A percentile compares a stretch with the other conserved stretches of the same genome.
Conservation (phyloP, 2,888 invertebrate genomes). For the Mesodorylaimus sp. region DNA sequence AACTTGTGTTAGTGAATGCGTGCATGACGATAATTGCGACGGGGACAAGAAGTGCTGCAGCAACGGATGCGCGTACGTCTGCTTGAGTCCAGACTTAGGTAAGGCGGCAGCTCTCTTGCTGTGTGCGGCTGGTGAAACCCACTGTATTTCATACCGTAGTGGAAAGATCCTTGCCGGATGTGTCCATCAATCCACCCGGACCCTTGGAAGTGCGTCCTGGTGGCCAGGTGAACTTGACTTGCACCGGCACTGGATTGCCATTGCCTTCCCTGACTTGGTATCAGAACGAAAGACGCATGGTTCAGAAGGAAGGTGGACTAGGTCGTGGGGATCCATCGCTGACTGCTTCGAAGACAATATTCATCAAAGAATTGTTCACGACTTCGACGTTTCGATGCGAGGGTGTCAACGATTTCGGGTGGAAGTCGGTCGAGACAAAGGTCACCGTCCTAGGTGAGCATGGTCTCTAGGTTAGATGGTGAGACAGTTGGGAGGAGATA, state of each 20-base stretch:
- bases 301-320: background rate
- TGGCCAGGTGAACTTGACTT: background rate
- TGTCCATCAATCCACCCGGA: background rate
- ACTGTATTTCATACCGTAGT: background rate
- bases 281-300: background rate
- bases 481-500: no score
- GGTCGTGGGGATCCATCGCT: background rate
- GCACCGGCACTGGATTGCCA: background rate
- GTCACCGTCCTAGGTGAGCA: background rate
- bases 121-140: background rate
- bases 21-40: background rate
- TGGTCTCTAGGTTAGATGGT: no score
- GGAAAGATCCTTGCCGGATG: background rate
- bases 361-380: constrained; percentile 1
- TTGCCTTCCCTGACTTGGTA: background rate
- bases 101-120: background rate
- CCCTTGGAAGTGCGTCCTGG: background rate
- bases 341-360: background rate
- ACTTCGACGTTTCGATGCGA: background rate
- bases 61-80: constrained; percentile 4
- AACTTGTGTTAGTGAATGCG: background rate
- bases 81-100: background rate
- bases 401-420: background rate
- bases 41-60: constrained; percentile 3
- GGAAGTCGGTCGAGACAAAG: background rate